phyloP scores from a whole-genome alignment of 2,113 vertebrate species.

The Bos indicus region DNA sequence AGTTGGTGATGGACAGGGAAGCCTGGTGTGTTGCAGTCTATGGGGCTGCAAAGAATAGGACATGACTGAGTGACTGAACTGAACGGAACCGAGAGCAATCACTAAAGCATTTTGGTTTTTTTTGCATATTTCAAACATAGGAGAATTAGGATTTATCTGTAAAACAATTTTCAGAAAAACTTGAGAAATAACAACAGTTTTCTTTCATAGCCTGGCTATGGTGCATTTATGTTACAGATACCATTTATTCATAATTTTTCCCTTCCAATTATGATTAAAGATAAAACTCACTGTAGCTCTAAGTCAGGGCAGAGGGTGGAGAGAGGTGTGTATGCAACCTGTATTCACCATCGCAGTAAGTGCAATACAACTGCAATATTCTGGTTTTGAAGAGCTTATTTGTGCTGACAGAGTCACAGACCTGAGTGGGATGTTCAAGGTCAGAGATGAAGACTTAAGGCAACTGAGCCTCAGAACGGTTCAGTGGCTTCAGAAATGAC shows the following conservation, averaged over 20 bases:
- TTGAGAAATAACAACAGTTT: conserved; percentile 1
- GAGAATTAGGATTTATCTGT: background rate
- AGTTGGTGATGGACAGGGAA: background rate
- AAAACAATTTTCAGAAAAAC: background rate
- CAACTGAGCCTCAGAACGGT: background rate
- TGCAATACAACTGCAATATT: background rate
- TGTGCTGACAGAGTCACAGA: background rate
- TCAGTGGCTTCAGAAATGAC: background rate
- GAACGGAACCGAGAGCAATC: background rate
- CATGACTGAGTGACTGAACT: background rate
- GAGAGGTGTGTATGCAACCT: background rate
- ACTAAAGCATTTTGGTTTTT: background rate
- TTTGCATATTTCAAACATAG: conserved; percentile 23
- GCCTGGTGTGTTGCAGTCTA: background rate
- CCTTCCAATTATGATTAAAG: background rate
- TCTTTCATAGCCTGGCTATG: background rate
- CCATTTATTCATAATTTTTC: background rate
- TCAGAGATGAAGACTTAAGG: background rate
- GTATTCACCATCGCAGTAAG: background rate
- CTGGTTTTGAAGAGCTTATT: background rate
- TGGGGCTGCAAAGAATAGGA: background rate
- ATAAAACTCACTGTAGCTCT: background rate
- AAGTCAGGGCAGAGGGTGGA: background rate
- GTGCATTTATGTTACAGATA: background rate
- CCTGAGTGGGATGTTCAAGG: background rate